Evolutionary conservation across 1,140 invertebrate species (phyloP).

Genomic region (Hormaphis cornu): DNA sequence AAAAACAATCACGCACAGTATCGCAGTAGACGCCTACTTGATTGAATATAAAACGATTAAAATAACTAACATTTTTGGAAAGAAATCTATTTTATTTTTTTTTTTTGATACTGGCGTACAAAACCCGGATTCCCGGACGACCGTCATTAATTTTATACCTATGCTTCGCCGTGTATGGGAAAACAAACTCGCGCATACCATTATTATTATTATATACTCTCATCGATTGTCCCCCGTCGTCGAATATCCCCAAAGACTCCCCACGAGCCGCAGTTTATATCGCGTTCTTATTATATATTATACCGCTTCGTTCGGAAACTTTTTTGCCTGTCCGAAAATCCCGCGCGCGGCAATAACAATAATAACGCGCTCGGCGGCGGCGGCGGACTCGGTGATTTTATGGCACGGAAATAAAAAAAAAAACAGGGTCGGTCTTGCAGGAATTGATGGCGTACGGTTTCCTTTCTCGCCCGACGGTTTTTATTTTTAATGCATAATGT

Average conservation of each 20-base stretch:
- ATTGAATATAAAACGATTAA: too few species aligned
- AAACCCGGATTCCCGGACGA: background rate
- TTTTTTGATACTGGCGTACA: background rate
- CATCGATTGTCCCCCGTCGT: background rate
- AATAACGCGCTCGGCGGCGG: conserved; percentile 18
- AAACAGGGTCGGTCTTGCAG: conserved; percentile 20
- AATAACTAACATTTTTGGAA: too few species aligned
- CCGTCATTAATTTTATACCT: conserved; percentile 1
- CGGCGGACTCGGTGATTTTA: conserved; percentile 27
- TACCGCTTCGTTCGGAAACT: background rate
- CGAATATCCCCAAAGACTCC: background rate
- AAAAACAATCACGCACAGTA: too few species aligned
- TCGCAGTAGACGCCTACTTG: too few species aligned
- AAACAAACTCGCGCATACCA: background rate
- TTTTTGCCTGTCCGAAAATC: background rate
- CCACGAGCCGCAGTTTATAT: background rate
- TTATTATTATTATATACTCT: too few species aligned
- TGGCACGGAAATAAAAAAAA: conserved; percentile 30
- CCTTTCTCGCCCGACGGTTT: conserved; percentile 18
- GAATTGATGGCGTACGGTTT: conserved; percentile 30
- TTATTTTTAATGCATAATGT: conserved; percentile 33
- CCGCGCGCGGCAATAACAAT: conserved; percentile 12
- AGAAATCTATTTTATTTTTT: background rate
- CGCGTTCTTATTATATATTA: background rate
- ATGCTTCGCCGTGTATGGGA: background rate